Base-by-base conservation (phyloP, 1,140 invertebrate genomes). In the Caenorhabditis latens region DNA sequence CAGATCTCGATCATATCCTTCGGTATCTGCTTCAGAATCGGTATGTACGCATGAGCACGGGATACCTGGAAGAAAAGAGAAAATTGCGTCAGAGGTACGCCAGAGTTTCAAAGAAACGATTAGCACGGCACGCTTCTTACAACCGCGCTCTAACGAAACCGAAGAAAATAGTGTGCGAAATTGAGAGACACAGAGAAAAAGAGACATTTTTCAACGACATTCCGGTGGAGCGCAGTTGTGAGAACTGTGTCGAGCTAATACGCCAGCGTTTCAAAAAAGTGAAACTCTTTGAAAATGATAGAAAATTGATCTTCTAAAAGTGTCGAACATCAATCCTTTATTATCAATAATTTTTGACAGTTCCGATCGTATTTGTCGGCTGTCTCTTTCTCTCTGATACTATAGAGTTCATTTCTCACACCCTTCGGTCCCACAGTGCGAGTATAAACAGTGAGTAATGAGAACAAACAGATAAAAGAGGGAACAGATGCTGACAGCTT, bases 1-100 rank as follows among this genome's bases (percentile, higher is more conserved):
- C 84, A 85, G 53, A 85, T 75, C 21, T 85, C 84, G 11, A 85
- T 42, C 84, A 85, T 85, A 67, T 85, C 84, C 63, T 55, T 53
- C 13, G 84, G 32, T 8, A 85, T 40, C 21, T 63, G 63, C 13
- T 75, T 71, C 67, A 85, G 67, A 53, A 85, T 40, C 8, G 84
- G 84, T 4, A 84, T 61, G 24, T 84, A 63, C 21, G 53, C 55
- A 58, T 84, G 82, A 11, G 82, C 53, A 42, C 53, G 32, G 6
- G 53, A 58, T 9, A 84, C 58, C 53, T 84, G 42, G 3, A 58
- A 83, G 8, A 19, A 58, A 19, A 32, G 43, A 13, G 48, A 55
- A 11, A 65, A n/a, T n/a, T n/a, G n/a, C n/a, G n/a, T n/a, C n/a
- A n/a, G n/a, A n/a, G n/a, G n/a, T n/a, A n/a, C n/a, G n/a, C n/a